These are phyloP conservation scores for Astyanax mexicanus DNA, from an alignment of 2,797 vertebrate species.

Conservation along the genomic window DNA sequence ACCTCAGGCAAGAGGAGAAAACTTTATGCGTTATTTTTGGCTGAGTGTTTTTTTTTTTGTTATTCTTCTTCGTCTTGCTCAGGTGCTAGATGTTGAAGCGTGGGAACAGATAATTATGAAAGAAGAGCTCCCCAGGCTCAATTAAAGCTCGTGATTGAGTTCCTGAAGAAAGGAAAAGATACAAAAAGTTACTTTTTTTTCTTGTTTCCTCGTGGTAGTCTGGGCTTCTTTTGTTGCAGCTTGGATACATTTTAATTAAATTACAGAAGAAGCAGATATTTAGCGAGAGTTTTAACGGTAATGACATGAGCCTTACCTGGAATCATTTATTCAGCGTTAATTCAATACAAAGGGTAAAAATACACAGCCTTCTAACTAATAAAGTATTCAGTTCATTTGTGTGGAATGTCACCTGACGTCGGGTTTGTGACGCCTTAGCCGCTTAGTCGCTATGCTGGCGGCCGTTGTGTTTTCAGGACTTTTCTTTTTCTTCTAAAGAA, in stretches of 20 bases:
- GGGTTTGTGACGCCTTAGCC: conserved; percentile 5
- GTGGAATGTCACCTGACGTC: conserved; percentile 43
- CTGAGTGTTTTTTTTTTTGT: conserved; percentile 5
- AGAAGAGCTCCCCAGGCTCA: conserved; percentile 41
- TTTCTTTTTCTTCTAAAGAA: conserved; percentile 2
- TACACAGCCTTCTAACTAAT: conserved; percentile 35
- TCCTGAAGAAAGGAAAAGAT: conserved; percentile 18
- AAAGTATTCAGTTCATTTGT: conserved; percentile 43
- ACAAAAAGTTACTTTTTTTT: not conserved
- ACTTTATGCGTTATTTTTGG: conserved; percentile 32
- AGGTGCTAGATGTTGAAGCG: conserved; percentile 32
- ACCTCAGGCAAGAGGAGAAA: conserved; percentile 34
- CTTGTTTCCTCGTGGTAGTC: conserved; percentile 26
- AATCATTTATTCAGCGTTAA: too few relatives aligned
- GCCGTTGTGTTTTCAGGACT: not conserved
- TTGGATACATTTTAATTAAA: conserved; percentile 45
- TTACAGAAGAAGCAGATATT: conserved; percentile 45
- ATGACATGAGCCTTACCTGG: too few relatives aligned
- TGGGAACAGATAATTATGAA: conserved; percentile 49
- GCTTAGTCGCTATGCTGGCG: not conserved
- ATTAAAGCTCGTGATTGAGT: conserved; percentile 48
- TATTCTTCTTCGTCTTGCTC: too few relatives aligned
- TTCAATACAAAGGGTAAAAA: conserved; percentile 38
- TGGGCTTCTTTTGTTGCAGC: conserved; percentile 42
- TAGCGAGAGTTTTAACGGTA: too few relatives aligned